These are phyloP conservation scores for Menidia beryllina DNA, from an alignment of 2,113 vertebrate genomes.

Conservation along the genomic window DNA sequence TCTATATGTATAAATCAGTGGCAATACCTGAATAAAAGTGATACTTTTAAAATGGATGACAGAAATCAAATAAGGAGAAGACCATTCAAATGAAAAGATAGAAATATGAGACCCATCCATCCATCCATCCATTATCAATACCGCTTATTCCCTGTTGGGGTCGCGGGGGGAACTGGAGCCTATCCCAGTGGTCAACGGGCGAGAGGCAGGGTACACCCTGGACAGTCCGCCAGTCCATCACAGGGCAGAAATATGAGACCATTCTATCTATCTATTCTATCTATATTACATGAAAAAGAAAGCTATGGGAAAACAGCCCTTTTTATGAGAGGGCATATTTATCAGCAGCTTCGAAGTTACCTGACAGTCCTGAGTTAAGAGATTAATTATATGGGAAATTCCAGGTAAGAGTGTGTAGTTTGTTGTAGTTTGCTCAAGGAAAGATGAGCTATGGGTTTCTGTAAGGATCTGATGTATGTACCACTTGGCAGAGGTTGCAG, in stretches of 20 bases:
- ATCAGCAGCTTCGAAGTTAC: conserved; percentile 53
- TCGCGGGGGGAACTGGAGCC: too few relatives aligned
- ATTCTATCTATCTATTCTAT: too few relatives aligned
- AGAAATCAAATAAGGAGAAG: conserved; percentile 43
- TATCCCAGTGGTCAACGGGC: too few relatives aligned
- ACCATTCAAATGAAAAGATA: conserved; percentile 41
- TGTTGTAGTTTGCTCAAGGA: conserved; percentile 67
- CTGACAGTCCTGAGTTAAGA: conserved; percentile 34
- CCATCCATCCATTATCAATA: too few relatives aligned
- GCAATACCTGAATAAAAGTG: conserved; percentile 45
- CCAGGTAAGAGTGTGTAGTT: conserved; percentile 51
- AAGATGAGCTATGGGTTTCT: conserved; percentile 71
- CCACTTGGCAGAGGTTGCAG: conserved; percentile 64
- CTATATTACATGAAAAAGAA: conserved; percentile 32
- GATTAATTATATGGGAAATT: conserved; percentile 63
- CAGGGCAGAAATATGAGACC: too few relatives aligned
- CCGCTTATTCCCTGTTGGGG: too few relatives aligned
- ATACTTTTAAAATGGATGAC: conserved; percentile 5
- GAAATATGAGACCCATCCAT: conserved; percentile 5
- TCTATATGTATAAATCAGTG: conserved; percentile 72
- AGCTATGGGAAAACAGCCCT: conserved; percentile 28
- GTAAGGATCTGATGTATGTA: conserved; percentile 75
- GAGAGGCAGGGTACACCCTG: too few relatives aligned
- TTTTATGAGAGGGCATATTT: conserved; percentile 51
- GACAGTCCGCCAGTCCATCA: too few relatives aligned